Conservation (phyloP, 2,113 vertebrate species). For the Laterallus jamaicensis region DNA sequence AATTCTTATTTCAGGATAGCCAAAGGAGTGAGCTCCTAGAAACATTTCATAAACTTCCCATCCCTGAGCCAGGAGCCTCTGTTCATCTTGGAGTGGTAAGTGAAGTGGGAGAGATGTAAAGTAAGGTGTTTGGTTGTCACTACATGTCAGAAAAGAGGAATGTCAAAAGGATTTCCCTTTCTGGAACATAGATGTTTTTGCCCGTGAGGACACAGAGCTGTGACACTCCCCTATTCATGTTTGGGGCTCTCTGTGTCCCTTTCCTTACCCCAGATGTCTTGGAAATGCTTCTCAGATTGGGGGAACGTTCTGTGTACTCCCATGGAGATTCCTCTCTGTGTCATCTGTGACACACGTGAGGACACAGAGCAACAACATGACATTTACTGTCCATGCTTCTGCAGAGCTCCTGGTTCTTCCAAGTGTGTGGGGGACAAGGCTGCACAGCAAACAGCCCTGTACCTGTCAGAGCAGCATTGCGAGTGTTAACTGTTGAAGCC, state of each 20-base stretch:
- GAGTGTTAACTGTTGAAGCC: not conserved
- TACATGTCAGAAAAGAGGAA: not conserved
- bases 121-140: not conserved
- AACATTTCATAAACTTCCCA: constrained; percentile 83
- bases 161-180: not conserved
- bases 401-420: not conserved
- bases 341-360: not conserved
- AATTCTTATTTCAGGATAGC: constrained; percentile 82
- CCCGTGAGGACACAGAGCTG: not conserved
- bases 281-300: not conserved
- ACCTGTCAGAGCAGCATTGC: not conserved
- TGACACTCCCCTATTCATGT: not conserved
- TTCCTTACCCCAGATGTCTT: not conserved
- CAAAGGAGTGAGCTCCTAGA: constrained; percentile 90
- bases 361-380: not conserved
- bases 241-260: constrained; percentile 6
- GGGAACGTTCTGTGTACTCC: not conserved
- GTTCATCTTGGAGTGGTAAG: constrained; percentile 94
- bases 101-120: not conserved
- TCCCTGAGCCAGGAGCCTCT: constrained; percentile 88
- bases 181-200: not conserved
- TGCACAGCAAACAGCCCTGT: not conserved
- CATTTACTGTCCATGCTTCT: not conserved
- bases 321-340: not conserved
- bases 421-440: not conserved